These are phyloP conservation scores for Onchidella celtica DNA, from an alignment of 2,888 invertebrate species.

Conservation along the genomic window DNA sequence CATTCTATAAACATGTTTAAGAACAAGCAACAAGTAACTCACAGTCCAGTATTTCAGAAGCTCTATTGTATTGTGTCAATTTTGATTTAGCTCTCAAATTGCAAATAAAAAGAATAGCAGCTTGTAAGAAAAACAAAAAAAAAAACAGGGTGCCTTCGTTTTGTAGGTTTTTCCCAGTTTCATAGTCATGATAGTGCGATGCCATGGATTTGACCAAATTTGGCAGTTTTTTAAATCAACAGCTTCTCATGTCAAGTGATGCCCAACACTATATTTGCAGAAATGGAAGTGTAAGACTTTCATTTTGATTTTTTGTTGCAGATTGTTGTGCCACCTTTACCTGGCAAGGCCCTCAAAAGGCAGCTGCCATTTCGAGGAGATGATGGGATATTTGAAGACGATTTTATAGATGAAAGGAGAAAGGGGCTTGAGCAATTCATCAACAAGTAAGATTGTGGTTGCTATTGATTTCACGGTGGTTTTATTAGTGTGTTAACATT, in stretches of 20 bases:
- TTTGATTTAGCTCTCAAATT: not conserved
- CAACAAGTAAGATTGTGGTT: slow-evolving; percentile 89
- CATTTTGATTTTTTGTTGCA: slow-evolving; percentile 81
- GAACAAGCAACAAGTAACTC: too few species aligned
- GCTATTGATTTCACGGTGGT: not conserved
- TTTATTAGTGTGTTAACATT: not conserved
- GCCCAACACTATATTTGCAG: too few species aligned
- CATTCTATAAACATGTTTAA: too few species aligned
- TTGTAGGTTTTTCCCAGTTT: too few species aligned
- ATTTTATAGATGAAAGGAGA: slow-evolving; percentile 98
- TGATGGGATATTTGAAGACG: slow-evolving; percentile 99
- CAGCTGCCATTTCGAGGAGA: slow-evolving; percentile 99
- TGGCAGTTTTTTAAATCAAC: too few species aligned
- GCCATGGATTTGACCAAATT: too few species aligned
- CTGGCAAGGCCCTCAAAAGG: slow-evolving; percentile 98
- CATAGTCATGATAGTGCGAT: too few species aligned
- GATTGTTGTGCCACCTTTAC: slow-evolving; percentile 99
- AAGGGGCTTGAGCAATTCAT: slow-evolving; percentile 98
- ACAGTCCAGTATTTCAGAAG: not conserved
- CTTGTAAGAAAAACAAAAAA: too few species aligned
- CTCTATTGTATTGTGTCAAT: not conserved
- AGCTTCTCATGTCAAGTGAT: too few species aligned
- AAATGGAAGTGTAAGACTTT: too few species aligned
- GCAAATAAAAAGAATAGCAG: not conserved
- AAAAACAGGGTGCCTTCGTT: slow-evolving; percentile 11